Base-by-base conservation (phyloP, 2,113 vertebrate genomes). In the Chionomys nivalis region DNA sequence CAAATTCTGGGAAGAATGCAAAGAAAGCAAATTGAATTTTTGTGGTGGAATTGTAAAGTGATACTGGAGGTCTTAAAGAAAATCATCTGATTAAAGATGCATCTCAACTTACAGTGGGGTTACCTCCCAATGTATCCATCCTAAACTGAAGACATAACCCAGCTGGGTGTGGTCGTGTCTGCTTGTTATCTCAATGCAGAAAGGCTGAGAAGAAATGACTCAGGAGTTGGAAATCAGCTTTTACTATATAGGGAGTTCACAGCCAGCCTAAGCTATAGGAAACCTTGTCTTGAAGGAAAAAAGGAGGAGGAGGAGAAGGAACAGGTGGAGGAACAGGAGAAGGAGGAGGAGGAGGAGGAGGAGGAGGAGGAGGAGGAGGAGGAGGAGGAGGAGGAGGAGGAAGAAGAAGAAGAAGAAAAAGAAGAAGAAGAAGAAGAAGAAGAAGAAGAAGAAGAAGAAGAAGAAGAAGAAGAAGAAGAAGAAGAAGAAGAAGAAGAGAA, bases 1-100 rank as follows among this genome's bases (percentile, higher is more conserved):
- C 42, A 86, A 81, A 75, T 75, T 14, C 55, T 87, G 26, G 33
- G 17, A 55, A 92, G 11, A 66, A n/a, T 42, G 5, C n/a, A 31
- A 75, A 95, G 26, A 76, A 79, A 73, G n/a, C 77, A 70, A 47
- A 44, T 47, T 68, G 63, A 31, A 86, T 63, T 83, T 83, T 91
- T 81, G 13, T 86, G 6, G 42, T 52, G 10, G n/a, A 49, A 52
- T 36, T 88, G 4, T 73, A 68, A 82, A 91, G 72, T 95, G 73
- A 93, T 9, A 39, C 13, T 33, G 39, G 26, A 72, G 49, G 66
- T 81, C 95, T 24, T 52, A 89, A 89, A 95, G 75, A 58, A 91
- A 63, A 44, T 28, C 49, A 55, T 63, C 3, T 12, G 24, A 21
- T 68, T 65, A n/a, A 63, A 68, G 14, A 68, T 28, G 19, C n/a